Conservation (phyloP, 2,888 invertebrate species). For the Apamea monoglypha region DNA sequence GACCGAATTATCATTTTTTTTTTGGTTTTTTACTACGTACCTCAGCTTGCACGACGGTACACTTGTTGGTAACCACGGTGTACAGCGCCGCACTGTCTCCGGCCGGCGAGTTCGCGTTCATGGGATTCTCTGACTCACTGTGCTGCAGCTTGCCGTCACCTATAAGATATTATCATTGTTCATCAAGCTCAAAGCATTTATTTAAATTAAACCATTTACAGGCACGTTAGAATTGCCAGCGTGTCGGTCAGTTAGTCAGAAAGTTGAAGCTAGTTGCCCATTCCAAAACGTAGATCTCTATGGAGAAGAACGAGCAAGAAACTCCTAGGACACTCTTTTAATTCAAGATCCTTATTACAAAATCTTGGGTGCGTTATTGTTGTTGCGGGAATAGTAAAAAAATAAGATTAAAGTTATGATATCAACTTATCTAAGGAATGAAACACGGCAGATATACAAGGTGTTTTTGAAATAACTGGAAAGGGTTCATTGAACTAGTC, state of each 20-base stretch:
- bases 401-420: neutral
- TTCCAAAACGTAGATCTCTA: neutral
- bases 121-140: constrained; percentile 65
- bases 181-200: neutral
- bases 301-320: neutral
- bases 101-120: constrained; percentile 82
- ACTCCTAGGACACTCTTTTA: neutral
- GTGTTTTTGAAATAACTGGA: neutral
- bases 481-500: neutral
- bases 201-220: neutral
- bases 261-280: neutral
- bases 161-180: constrained; percentile 1
- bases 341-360: neutral
- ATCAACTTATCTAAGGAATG: neutral
- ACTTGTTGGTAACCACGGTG: constrained; percentile 81
- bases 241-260: neutral
- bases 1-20: neutral
- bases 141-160: constrained; percentile 80
- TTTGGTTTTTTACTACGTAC: constrained; percentile 62
- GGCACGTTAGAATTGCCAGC: neutral
- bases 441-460: neutral
- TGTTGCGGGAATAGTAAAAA: neutral
- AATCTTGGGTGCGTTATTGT: neutral
- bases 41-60: constrained; percentile 81
- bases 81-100: constrained; percentile 79